Evolutionary conservation across 2,797 vertebrate species (phyloP).

Genomic region (Toxotes lorentzi): DNA sequence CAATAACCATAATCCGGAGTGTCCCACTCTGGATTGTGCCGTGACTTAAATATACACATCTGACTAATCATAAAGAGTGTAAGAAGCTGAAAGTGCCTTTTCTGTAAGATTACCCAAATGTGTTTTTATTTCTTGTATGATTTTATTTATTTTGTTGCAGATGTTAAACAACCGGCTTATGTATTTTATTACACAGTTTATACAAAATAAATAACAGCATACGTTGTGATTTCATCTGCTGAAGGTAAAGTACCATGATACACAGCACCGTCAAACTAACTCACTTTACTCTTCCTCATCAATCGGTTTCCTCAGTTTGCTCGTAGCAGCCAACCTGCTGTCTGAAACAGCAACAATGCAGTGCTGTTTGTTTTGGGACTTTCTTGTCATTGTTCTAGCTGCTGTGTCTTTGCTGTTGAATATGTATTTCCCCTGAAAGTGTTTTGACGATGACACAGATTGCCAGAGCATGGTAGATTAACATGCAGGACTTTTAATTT

Average conservation of each 20-base stretch:
- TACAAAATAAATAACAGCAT: constrained; percentile 17
- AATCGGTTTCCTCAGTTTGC: constrained; percentile 37
- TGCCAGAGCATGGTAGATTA: constrained; percentile 84
- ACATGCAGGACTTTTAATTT: constrained; percentile 86
- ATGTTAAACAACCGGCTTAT: constrained; percentile 14
- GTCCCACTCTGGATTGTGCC: neutral
- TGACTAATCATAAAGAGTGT: neutral
- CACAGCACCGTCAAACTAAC: constrained; percentile 19
- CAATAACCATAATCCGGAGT: neutral
- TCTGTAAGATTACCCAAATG: neutral
- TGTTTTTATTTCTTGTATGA: neutral
- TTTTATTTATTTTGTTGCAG: constrained; percentile 4
- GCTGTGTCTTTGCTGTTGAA: constrained; percentile 60
- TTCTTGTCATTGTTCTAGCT: constrained; percentile 65
- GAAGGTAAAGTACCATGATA: constrained; percentile 29
- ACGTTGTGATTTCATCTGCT: constrained; percentile 17
- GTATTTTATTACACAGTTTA: constrained; percentile 25
- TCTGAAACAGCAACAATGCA: constrained; percentile 48
- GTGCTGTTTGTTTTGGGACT: constrained; percentile 58
- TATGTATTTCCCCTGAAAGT: constrained; percentile 79
- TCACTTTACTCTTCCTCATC: constrained; percentile 39
- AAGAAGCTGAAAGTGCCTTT: neutral
- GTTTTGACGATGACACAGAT: constrained; percentile 83
- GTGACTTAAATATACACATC: neutral
- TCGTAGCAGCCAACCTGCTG: constrained; percentile 52